Evolutionary conservation across 2,888 invertebrate genomes (phyloP).

Genomic region (Tineola bisselliella): DNA sequence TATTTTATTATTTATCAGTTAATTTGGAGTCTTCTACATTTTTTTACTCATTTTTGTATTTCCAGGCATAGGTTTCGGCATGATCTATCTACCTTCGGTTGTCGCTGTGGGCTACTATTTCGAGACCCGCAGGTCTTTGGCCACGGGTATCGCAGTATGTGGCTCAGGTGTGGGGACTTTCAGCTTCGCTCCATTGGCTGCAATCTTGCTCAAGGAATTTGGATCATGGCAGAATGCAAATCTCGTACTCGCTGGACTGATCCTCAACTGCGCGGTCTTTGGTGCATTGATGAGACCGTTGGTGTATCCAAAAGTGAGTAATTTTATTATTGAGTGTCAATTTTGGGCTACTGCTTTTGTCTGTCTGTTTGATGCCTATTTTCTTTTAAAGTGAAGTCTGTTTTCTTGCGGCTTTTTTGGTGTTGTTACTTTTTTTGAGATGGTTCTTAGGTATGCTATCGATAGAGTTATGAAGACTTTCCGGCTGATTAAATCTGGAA

Average conservation of each 20-base stretch:
- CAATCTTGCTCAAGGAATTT: constrained; percentile 78
- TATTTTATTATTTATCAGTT: neutral
- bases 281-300: constrained; percentile 85
- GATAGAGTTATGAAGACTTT: neutral
- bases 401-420: neutral
- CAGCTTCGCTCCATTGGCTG: constrained; percentile 91
- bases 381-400: neutral
- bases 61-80: constrained; percentile 89
- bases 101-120: constrained; percentile 98
- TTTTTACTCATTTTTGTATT: constrained; percentile 22
- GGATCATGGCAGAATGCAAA: constrained; percentile 91
- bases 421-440: neutral
- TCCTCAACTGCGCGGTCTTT: constrained; percentile 90
- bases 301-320: constrained; percentile 74
- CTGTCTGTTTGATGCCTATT: neutral
- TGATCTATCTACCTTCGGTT: constrained; percentile 95
- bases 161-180: constrained; percentile 95
- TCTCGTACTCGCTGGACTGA: constrained; percentile 90
- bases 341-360: neutral
- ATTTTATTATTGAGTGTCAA: neutral
- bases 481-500: too few relatives aligned
- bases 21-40: neutral
- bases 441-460: neutral
- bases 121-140: constrained; percentile 92
- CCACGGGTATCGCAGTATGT: constrained; percentile 95